Percentiles rank a stretch among this genome's conserved stretches.
Evolutionary conservation across 53 echinoderm and acorn worm genomes (phyloP).

Genomic region (Crossaster papposus): DNA sequence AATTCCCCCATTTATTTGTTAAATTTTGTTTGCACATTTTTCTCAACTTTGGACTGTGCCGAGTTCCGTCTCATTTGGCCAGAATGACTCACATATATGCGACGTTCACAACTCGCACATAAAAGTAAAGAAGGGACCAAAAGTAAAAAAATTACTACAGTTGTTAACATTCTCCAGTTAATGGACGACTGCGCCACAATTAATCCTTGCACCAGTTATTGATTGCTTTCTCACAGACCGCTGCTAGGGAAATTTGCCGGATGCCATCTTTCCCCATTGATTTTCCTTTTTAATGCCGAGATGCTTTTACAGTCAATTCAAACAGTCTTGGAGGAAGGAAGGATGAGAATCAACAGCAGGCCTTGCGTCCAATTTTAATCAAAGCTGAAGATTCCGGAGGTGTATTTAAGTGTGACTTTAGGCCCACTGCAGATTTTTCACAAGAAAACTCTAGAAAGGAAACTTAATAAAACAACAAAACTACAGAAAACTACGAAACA

Average conservation of each 20-base stretch:
- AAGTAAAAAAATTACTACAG: constrained; percentile 17
- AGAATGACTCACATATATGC: too few species aligned
- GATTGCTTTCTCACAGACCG: constrained; percentile 1
- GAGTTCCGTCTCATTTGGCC: too few species aligned
- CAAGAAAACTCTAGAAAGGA: too few species aligned
- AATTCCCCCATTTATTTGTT: too few species aligned
- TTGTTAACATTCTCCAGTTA: background rate
- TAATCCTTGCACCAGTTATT: constrained; percentile 9
- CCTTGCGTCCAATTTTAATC: background rate
- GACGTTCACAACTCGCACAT: background rate
- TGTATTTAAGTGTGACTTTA: background rate
- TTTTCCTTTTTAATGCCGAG: background rate
- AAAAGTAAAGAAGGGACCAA: background rate
- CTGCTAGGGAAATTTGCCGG: constrained; percentile 3
- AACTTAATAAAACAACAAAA: too few species aligned
- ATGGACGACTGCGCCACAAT: background rate
- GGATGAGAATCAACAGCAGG: constrained; percentile 4
- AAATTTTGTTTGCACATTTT: too few species aligned
- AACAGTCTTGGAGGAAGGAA: background rate
- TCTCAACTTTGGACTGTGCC: too few species aligned
- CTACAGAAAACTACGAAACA: too few species aligned
- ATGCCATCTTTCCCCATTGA: background rate
- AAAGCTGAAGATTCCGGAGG: background rate
- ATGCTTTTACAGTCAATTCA: background rate
- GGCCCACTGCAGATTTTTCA: too few species aligned